Conservation (phyloP, 2,888 invertebrate genomes). For the Steinernema hermaphroditum region DNA sequence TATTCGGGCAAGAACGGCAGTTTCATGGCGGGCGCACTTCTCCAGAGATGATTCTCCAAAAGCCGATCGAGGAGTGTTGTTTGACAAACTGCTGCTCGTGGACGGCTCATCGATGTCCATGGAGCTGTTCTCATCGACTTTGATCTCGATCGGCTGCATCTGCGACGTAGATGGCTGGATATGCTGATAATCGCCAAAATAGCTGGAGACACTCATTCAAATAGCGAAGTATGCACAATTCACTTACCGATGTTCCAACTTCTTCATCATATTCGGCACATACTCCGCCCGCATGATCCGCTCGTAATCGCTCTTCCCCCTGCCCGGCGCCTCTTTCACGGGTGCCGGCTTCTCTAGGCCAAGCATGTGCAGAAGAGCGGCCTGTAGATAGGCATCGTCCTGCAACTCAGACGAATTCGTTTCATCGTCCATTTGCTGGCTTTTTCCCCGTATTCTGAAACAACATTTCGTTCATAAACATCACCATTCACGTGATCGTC, state of each 20-base stretch:
- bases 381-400: constrained; percentile 8
- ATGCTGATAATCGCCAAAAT: not conserved
- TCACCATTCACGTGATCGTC: too few relatives aligned
- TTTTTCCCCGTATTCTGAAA: constrained; percentile 27
- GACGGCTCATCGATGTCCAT: constrained; percentile 24
- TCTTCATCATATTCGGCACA: not conserved
- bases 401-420: not conserved
- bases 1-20: constrained; percentile 87
- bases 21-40: constrained; percentile 74
- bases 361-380: not conserved
- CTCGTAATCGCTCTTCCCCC: not conserved
- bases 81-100: constrained; percentile 15
- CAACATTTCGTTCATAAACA: too few relatives aligned
- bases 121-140: not conserved
- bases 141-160: constrained; percentile 8
- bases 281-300: not conserved
- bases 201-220: not conserved
- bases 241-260: not conserved
- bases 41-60: not conserved
- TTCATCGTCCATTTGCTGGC: constrained; percentile 26
- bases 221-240: not conserved
- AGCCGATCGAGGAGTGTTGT: not conserved
- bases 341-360: not conserved
- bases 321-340: not conserved
- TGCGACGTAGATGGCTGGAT: not conserved